Conservation (phyloP, 2,113 vertebrate species). For the Chionodraco myersi region DNA sequence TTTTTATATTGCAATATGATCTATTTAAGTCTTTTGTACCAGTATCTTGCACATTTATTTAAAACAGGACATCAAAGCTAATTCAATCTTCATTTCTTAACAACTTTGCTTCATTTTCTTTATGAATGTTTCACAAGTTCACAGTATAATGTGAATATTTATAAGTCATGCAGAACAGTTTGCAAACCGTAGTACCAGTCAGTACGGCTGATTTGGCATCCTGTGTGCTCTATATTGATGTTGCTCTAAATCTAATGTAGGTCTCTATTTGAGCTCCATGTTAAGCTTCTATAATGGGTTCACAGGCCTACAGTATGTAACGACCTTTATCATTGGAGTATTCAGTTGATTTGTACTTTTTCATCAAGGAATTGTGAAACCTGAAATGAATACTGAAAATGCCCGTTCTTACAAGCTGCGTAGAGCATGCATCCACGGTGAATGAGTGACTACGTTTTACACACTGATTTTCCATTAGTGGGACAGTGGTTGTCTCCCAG, state of each 20-base stretch:
- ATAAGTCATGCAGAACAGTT: constrained; percentile 3
- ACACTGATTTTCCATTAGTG: constrained; percentile 32
- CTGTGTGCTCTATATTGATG: background rate
- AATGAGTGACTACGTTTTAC: constrained; percentile 23
- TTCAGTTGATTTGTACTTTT: background rate
- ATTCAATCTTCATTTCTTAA: background rate
- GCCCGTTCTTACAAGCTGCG: background rate
- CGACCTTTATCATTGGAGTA: background rate
- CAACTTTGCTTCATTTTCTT: background rate
- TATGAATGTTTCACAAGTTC: background rate
- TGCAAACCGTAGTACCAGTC: background rate
- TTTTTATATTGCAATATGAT: background rate
- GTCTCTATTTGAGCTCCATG: background rate
- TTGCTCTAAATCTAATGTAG: constrained; percentile 15
- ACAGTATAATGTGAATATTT: background rate
- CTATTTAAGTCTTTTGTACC: background rate
- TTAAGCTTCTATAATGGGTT: constrained; percentile 3
- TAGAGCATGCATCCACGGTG: background rate
- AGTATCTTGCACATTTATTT: background rate
- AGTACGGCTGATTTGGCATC: constrained; percentile 1
- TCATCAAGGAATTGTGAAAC: background rate
- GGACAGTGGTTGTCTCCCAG: constrained; percentile 43
- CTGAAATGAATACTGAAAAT: background rate
- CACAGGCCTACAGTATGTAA: background rate
- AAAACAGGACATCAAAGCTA: background rate